Base-by-base conservation (phyloP, 1,140 invertebrate genomes). In the Penaeus japonicus region DNA sequence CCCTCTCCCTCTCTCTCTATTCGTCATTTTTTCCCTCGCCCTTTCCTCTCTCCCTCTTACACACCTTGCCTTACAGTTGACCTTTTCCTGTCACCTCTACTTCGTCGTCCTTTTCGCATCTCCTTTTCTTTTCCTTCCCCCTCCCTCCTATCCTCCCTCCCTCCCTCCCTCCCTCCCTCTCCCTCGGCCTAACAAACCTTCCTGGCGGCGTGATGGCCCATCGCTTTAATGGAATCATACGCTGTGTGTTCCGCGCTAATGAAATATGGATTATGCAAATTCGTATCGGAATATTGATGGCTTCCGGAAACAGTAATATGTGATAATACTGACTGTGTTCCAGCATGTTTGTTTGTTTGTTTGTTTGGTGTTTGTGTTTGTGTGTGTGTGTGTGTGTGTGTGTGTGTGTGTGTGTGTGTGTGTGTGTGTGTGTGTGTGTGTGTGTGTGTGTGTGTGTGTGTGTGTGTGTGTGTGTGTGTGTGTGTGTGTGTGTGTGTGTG, bases 241-340 rank as follows among this genome's bases (percentile, higher is more conserved):
- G 75, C 54, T 59, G 84, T 73, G 84, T 78, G 84, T 85, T 85
- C 79, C 84, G 78, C 84, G 59, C 75, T 85, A 85, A 85, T 85
- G 84, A 85, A 85, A 85, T 85, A 85, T 85, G 84, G 84, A 85
- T 85, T 85, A 85, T 85, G 84, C 73, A 85, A 85, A 85, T 85
- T 85, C 77, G 84, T 77, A 85, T 85, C 22, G 84, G 84, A 85
- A 62, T 85, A 85, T 85, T 85, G 84, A 85, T 73, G 84, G 73
- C 53, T 30, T 20, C 12, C 53, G 57, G 54, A 84, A 12, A 18
- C 18, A 85, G 53, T 73, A 85, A 85, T 79, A 73, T 85, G 73
- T 85, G 84, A 22, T 47, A 47, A 55, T 82, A 55, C 77, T 39
- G 22, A 22, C 18, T 79, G n/a, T n/a, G 18, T 24, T 17, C 77